phyloP scores from a whole-genome alignment of 37 sponge, comb jelly and placozoan genomes.

The Trichoplax adhaerens region DNA sequence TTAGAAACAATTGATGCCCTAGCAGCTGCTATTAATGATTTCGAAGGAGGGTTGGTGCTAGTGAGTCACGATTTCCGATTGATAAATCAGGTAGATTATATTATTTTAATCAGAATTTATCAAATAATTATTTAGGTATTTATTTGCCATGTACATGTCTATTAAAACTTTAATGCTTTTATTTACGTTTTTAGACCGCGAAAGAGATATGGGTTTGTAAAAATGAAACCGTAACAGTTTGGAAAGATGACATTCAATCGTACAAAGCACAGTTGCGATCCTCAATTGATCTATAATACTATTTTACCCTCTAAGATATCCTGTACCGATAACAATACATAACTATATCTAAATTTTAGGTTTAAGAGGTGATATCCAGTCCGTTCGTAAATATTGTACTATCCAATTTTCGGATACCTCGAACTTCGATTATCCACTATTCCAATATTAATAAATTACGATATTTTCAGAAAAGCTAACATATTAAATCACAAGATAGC shows the following conservation, averaged over 20 bases:
- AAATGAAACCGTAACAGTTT: slow-evolving; percentile 39
- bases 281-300: too few species aligned
- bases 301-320: too few species aligned
- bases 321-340: too few species aligned
- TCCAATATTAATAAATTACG: too few species aligned
- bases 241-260: slow-evolving; percentile 64
- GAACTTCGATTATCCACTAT: too few species aligned
- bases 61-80: slow-evolving; percentile 96
- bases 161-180: background rate
- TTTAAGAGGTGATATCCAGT: too few species aligned
- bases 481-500: too few species aligned
- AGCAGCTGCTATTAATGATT: slow-evolving; percentile 66
- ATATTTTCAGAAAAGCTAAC: too few species aligned
- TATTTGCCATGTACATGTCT: background rate
- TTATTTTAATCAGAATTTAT: background rate
- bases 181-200: slow-evolving; percentile 30
- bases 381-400: too few species aligned
- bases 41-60: slow-evolving; percentile 76
- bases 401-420: too few species aligned
- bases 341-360: too few species aligned
- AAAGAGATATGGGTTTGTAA: slow-evolving; percentile 92
- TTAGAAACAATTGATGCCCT: slow-evolving; percentile 93
- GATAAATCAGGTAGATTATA: slow-evolving; percentile 57
- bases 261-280: slow-evolving; percentile 51
- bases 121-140: background rate